Evolutionary conservation across 2,888 invertebrate species (phyloP).

Genomic region (Oligia strigilis): DNA sequence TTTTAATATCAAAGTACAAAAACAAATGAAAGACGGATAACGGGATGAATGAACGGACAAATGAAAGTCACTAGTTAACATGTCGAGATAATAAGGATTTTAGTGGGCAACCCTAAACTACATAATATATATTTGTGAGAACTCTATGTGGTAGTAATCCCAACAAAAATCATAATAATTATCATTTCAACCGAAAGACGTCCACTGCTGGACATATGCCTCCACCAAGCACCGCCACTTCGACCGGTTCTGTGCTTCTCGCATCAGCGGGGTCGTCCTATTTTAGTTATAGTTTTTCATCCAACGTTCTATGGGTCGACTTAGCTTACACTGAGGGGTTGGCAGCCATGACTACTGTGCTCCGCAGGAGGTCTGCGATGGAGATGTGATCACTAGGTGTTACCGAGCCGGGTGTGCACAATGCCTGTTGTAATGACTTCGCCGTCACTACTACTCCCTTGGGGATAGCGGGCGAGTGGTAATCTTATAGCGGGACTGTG

Average conservation of each 20-base stretch:
- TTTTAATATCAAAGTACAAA: no score
- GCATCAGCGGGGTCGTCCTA: neutral
- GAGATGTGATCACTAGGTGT: conserved; percentile 17
- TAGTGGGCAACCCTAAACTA: conserved; percentile 1
- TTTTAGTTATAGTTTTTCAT: neutral
- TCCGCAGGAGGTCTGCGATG: conserved; percentile 23
- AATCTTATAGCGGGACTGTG: neutral
- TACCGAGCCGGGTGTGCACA: conserved; percentile 12
- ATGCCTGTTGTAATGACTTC: conserved; percentile 31
- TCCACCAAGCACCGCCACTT: no score
- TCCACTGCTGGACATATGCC: neutral
- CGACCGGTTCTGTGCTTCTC: no score
- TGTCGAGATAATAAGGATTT: conserved; percentile 1
- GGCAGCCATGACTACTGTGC: neutral
- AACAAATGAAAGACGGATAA: neutral
- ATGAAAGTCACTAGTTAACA: neutral
- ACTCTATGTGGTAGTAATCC: conserved; percentile 10
- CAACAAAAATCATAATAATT: neutral
- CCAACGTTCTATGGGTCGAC: neutral
- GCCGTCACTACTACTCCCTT: conserved; percentile 7
- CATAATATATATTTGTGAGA: conserved; percentile 1
- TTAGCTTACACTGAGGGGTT: conserved; percentile 21
- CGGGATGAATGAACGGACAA: neutral
- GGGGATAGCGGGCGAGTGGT: conserved; percentile 15
- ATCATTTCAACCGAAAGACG: neutral